Evolutionary conservation across 1,140 invertebrate genomes (phyloP), one percentile per base, ranked within the genome.

Genomic region (Orchestia grillus): DNA sequence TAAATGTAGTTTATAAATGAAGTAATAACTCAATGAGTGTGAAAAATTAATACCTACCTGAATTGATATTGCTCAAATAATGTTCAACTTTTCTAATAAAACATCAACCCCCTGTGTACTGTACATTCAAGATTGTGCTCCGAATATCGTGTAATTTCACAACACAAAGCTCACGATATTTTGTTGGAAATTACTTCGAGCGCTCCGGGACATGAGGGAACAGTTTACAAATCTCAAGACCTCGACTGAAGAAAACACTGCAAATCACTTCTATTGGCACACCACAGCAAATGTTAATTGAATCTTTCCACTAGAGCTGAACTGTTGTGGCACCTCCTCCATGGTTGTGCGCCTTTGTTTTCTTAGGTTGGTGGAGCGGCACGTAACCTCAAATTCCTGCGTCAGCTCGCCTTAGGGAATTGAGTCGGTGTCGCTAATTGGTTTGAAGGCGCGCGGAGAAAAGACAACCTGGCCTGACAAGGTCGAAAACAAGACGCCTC

Each of bases 381-480:
- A 43, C n/a, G 88, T 42, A 44, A 11, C 43, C 44, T 45, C 44
- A 44, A 94, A 94, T 94, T 94, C 92, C 44, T 94, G 92, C 47
- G 92, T 94, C 92, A 94, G 43, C 47, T 94, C n/a, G 44, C 92
- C 92, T 94, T 45, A 94, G 92, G 44, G 92, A 94, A 44, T 94
- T 94, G 43, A 45, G 92, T 94, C 36, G 92, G 44, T 44, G 92
- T 44, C 44, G 92, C 92, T 94, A 94, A 94, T 94, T 94, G 92
- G 92, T 45, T 44, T 45, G 92, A 45, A 94, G 92, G 92, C 92
- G 44, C 41, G 47, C 47, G 44, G 44, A 94, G 92, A 94, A 94
- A 94, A 94, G 92, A 94, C 92, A 94, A 94, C 92, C 44, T 16
- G 36, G 44, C 43, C 44, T 44, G 44, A 94, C 92, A 47, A 94